Evolutionary conservation across 2,888 invertebrate genomes (phyloP), one percentile per base, ranked within the genome.

Genomic region (Auanema sp.): DNA sequence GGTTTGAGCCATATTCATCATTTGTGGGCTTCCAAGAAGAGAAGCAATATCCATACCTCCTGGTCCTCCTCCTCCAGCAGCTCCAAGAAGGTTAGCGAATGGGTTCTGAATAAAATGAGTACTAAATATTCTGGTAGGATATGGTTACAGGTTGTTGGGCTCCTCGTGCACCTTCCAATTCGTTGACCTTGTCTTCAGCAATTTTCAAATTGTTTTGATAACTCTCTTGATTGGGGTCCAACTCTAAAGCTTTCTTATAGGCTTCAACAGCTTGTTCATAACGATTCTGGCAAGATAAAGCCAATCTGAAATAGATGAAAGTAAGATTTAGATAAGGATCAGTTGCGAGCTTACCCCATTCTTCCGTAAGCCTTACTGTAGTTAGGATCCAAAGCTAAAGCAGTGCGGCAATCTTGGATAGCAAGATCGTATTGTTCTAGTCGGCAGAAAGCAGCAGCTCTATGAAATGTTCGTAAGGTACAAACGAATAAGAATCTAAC

Each of bases 401-500:
- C 95, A 51, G 90, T 89, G 78, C 91, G 89, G 84, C 95, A 96
- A 85, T 98, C 97, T 58, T 90, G 89, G 58, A 96, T 90, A 12
- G 95, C 93, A 66, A 89, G 88, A 62, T 90, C 88, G 82, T 92
- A 90, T 80, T 91, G 90, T 55, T 91, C 91, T 72, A 95, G 86
- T 83, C 93, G 92, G 83, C 91, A 94, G 84, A 91, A 90, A 0
- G 95, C 94, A 1, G 97, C 97, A 52, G 97, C 98, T 74, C 97
- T 87, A 76, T 58, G 80, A 77, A 14, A 12, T 1, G 16, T 14
- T 1, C 18, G 12, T 11, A n/a, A 50, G 12, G 12, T 14, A n/a
- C 51, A 50, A 50, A 14, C 12, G 18, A 55, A 33, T 49, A 54
- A 58, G 25, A n/a, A 11, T 1, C 16, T 16, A 16, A 87, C 87